These are phyloP conservation scores for Poecilia picta DNA, from an alignment of 2,797 vertebrate genomes.

Conservation along the genomic window DNA sequence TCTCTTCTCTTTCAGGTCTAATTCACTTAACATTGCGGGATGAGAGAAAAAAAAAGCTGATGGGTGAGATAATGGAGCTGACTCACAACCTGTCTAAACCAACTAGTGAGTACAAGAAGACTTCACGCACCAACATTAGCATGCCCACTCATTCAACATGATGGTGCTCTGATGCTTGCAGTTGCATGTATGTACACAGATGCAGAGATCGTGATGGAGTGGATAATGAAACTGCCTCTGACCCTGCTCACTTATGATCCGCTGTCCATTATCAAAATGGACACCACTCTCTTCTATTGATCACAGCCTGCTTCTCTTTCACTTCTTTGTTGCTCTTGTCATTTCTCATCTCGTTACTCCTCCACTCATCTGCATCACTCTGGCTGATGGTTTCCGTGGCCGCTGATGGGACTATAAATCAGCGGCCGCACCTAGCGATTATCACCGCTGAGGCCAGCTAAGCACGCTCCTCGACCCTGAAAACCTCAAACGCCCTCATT, in stretches of 20 bases:
- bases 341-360: constrained; percentile 87
- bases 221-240: constrained; percentile 85
- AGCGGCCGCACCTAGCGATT: constrained; percentile 75
- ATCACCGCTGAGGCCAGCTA: constrained; percentile 69
- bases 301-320: constrained; percentile 82
- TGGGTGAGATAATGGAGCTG: constrained; percentile 74
- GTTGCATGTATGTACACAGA: constrained; percentile 25
- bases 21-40: constrained; percentile 79
- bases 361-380: constrained; percentile 71
- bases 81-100: constrained; percentile 60
- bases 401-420: constrained; percentile 80
- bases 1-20: constrained; percentile 67
- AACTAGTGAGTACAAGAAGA: constrained; percentile 27
- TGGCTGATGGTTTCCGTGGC: constrained; percentile 71
- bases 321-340: constrained; percentile 80
- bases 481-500: constrained; percentile 64
- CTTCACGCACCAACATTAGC: constrained; percentile 7
- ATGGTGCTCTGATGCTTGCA: constrained; percentile 32
- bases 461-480: constrained; percentile 62
- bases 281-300: constrained; percentile 88
- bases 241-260: constrained; percentile 86
- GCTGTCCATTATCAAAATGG: constrained; percentile 95
- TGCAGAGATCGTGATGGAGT: constrained; percentile 70
- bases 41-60: constrained; percentile 71
- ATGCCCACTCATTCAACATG: constrained; percentile 23